Percentiles rank a stretch among this genome's conserved stretches.
These are phyloP conservation scores for Taeniopygia guttata DNA, from an alignment of 2,797 vertebrate species.

Conservation along the genomic window DNA sequence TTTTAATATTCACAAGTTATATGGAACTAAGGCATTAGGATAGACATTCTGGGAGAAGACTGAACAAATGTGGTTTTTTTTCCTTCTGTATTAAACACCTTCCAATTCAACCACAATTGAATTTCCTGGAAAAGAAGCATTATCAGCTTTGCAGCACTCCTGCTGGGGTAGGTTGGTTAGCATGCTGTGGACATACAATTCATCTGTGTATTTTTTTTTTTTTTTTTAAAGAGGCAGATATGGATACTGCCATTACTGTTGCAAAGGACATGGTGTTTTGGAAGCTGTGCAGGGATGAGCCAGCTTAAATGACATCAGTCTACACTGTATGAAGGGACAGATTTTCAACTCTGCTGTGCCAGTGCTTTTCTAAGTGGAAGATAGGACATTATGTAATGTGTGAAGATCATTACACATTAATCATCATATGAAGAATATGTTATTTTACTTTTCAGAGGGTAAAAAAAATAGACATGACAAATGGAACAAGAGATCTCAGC, in stretches of 20 bases:
- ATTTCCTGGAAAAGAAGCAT: neutral
- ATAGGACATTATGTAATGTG: neutral
- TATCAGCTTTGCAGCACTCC: neutral
- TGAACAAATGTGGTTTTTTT: accelerated
- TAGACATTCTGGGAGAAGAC: neutral
- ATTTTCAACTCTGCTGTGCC: neutral
- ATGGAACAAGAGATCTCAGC: neutral
- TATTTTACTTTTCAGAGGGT: neutral
- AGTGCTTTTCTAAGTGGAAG: neutral
- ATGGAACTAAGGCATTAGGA: neutral
- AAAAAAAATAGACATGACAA: neutral
- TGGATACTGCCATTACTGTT: neutral
- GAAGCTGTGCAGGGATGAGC: neutral
- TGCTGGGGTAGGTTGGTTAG: neutral
- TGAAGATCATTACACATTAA: neutral
- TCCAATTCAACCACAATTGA: neutral
- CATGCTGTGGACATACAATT: accelerated
- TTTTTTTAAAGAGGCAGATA: neutral
- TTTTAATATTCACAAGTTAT: neutral
- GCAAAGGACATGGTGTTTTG: neutral
- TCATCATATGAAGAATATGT: neutral
- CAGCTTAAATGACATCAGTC: constrained; percentile 3
- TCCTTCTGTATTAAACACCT: neutral
- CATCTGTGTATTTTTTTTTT: neutral
- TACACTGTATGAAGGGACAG: neutral